phyloP scores from a whole-genome alignment of 35 echinoderm and acorn worm genomes.

The Lytechinus variegatus region DNA sequence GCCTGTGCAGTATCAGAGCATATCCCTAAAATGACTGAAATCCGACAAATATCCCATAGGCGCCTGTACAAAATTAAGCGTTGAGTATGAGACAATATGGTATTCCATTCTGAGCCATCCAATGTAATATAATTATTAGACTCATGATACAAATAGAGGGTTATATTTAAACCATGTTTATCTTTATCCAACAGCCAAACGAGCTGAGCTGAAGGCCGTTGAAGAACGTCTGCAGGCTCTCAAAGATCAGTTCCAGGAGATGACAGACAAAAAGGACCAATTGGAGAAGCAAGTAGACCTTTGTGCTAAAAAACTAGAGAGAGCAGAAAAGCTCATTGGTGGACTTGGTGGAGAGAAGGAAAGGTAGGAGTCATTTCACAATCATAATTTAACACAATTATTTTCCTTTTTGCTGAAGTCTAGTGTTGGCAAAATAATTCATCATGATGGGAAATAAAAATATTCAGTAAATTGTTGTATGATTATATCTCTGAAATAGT shows the following conservation, averaged over 20 bases:
- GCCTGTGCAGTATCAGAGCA: no score
- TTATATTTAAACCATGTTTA: no score
- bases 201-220: slow-evolving; percentile 93
- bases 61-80: no score
- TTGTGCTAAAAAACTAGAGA: slow-evolving; percentile 96
- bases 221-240: slow-evolving; percentile 85
- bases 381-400: background rate
- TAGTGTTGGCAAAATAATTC: background rate
- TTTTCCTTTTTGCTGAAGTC: background rate
- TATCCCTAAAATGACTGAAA: no score
- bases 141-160: no score
- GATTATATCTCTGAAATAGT: background rate
- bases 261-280: slow-evolving; percentile 97
- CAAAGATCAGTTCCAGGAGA: slow-evolving; percentile 93
- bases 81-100: no score
- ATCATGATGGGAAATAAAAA: background rate
- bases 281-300: slow-evolving; percentile 97
- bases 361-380: slow-evolving; percentile 63
- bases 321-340: slow-evolving; percentile 98
- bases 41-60: no score
- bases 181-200: slow-evolving; percentile 66
- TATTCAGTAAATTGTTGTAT: background rate
- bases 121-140: no score
- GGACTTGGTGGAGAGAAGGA: slow-evolving; percentile 97
- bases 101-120: no score